Evolutionary conservation across 2,888 invertebrate species (phyloP).

Genomic region (Cheilosia scutellata): DNA sequence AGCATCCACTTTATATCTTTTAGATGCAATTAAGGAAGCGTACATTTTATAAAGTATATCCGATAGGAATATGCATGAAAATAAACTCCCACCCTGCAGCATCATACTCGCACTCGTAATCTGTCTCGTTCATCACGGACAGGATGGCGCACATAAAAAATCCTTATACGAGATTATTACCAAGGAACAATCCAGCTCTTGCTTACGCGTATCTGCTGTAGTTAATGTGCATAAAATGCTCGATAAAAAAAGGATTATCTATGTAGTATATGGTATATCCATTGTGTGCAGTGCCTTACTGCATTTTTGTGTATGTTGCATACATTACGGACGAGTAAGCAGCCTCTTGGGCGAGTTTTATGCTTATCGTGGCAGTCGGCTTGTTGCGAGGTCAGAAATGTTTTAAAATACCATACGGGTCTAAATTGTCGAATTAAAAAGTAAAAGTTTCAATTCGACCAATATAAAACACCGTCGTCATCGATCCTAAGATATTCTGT

Average conservation of each 20-base stretch:
- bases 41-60: conserved; percentile 21
- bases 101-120: neutral
- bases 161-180: conserved; percentile 32
- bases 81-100: conserved; percentile 1
- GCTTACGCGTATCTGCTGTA: conserved; percentile 16
- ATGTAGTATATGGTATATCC: neutral
- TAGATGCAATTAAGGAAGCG: conserved; percentile 56
- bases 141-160: conserved; percentile 23
- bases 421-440: too few species aligned
- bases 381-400: too few species aligned
- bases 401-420: too few species aligned
- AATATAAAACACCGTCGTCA: too few species aligned
- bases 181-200: conserved; percentile 18
- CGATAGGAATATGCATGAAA: neutral
- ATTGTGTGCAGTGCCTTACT: neutral
- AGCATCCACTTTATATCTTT: conserved; percentile 28
- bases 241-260: conserved; percentile 39
- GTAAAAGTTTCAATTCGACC: too few species aligned
- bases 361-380: too few species aligned
- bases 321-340: too few species aligned
- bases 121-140: conserved; percentile 10
- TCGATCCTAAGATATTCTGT: too few species aligned
- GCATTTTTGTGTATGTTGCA: neutral
- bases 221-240: conserved; percentile 28
- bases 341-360: too few species aligned